phyloP scores from a whole-genome alignment of 2,797 vertebrate species.

The Paedocypris micromegethes region DNA sequence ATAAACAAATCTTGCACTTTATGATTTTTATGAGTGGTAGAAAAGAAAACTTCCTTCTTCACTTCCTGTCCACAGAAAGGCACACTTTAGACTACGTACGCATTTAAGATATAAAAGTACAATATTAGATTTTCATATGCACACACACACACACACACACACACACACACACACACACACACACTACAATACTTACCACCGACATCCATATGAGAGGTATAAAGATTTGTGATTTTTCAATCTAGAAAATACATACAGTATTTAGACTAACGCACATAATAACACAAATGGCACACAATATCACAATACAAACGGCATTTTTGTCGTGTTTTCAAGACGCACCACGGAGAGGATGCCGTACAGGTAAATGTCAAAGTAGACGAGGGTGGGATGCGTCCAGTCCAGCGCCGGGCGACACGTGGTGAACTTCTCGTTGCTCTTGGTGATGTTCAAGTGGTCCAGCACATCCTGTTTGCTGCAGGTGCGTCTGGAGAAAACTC shows the following conservation, averaged over 20 bases:
- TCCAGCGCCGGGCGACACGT: slow-evolving; percentile 61
- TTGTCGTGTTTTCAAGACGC: not conserved
- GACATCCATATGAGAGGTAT: slow-evolving; percentile 28
- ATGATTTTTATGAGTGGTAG: too few species aligned
- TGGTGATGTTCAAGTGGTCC: slow-evolving; percentile 63
- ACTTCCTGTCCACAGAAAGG: too few species aligned
- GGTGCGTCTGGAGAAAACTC: slow-evolving; percentile 31
- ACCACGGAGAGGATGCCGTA: slow-evolving; percentile 38
- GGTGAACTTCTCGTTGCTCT: slow-evolving; percentile 41
- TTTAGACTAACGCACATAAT: too few species aligned
- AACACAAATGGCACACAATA: not conserved
- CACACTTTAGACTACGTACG: too few species aligned
- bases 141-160: too few species aligned
- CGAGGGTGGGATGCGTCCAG: slow-evolving; percentile 51
- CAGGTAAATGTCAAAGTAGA: slow-evolving; percentile 21
- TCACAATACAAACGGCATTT: not conserved
- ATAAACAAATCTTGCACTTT: too few species aligned
- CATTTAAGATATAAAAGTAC: too few species aligned
- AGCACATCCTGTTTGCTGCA: slow-evolving; percentile 64
- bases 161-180: too few species aligned
- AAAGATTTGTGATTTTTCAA: slow-evolving; percentile 44
- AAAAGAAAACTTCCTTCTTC: too few species aligned
- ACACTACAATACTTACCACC: slow-evolving; percentile 22
- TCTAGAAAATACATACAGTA: slow-evolving; percentile 10
- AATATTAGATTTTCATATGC: too few species aligned